phyloP scores from a whole-genome alignment of 2,888 invertebrate species.

The Chrysina gloriosa region DNA sequence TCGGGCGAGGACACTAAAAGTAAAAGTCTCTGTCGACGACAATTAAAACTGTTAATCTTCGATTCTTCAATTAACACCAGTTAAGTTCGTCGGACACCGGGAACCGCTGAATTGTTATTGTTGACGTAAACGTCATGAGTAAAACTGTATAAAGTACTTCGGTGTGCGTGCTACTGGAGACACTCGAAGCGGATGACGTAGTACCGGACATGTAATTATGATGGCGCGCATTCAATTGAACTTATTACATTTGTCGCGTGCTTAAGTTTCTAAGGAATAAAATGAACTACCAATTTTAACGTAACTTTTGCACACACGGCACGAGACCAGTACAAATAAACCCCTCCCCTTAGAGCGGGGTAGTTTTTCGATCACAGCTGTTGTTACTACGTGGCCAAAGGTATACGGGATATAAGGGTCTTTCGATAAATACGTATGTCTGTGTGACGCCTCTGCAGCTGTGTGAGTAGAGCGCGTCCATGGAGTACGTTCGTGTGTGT shows the following conservation, averaged over 20 bases:
- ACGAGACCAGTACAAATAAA: conserved; percentile 63
- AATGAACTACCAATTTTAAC: conserved; percentile 58
- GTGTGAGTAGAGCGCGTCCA: background rate
- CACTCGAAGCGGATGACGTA: conserved; percentile 45
- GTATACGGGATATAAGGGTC: conserved; percentile 47
- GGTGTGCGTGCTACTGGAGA: conserved; percentile 10
- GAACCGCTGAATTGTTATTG: conserved; percentile 26
- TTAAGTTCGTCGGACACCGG: conserved; percentile 31
- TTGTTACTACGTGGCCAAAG: conserved; percentile 49
- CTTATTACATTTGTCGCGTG: conserved; percentile 59
- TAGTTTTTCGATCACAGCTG: conserved; percentile 64
- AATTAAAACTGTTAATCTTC: conserved; percentile 38
- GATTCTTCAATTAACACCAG: conserved; percentile 39
- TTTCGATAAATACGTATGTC: conserved; percentile 48
- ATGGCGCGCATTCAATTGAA: conserved; percentile 53
- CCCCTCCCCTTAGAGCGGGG: conserved; percentile 63
- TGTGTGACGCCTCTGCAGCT: background rate
- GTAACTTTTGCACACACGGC: conserved; percentile 63
- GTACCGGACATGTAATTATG: conserved; percentile 55
- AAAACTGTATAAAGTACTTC: conserved; percentile 10
- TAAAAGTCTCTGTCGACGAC: conserved; percentile 29
- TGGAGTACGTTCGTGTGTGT: background rate
- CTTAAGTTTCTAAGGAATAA: conserved; percentile 57
- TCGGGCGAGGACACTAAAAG: conserved; percentile 35
- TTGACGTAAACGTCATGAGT: conserved; percentile 33